phyloP scores from a whole-genome alignment of 2,113 vertebrate species.

The Saguinus midas region DNA sequence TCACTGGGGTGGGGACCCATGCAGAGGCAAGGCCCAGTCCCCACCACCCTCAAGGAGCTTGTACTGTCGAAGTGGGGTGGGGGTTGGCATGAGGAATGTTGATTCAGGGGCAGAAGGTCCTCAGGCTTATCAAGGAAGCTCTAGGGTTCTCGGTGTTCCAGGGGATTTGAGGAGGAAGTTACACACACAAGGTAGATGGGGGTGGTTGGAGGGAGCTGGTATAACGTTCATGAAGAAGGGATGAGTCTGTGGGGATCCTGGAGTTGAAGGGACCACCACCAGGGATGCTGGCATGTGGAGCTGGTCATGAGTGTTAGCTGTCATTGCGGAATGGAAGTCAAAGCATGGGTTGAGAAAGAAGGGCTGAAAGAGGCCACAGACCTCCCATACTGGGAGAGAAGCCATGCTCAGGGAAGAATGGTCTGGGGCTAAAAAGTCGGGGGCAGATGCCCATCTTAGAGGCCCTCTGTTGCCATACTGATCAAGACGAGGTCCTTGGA shows the following conservation, averaged over 20 bases:
- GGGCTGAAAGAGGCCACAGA: rapidly evolving
- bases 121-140: not conserved
- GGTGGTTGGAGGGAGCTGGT: not conserved
- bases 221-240: rapidly evolving
- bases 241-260: too few species aligned
- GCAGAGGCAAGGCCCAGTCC: not conserved
- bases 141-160: too few species aligned
- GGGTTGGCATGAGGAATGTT: rapidly evolving
- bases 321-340: not conserved
- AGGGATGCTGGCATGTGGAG: rapidly evolving
- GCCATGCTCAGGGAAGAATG: not conserved
- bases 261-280: not conserved
- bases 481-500: not conserved
- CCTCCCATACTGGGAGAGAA: too few species aligned
- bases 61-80: not conserved
- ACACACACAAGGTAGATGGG: rapidly evolving
- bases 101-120: not conserved
- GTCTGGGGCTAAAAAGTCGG: not conserved
- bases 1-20: not conserved
- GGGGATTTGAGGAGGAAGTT: not conserved
- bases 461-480: not conserved
- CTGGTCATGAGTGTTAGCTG: not conserved
- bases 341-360: not conserved
- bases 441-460: not conserved
- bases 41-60: rapidly evolving